Base-by-base conservation (phyloP, 2,888 invertebrate species). In the Melinaea menophilus region DNA sequence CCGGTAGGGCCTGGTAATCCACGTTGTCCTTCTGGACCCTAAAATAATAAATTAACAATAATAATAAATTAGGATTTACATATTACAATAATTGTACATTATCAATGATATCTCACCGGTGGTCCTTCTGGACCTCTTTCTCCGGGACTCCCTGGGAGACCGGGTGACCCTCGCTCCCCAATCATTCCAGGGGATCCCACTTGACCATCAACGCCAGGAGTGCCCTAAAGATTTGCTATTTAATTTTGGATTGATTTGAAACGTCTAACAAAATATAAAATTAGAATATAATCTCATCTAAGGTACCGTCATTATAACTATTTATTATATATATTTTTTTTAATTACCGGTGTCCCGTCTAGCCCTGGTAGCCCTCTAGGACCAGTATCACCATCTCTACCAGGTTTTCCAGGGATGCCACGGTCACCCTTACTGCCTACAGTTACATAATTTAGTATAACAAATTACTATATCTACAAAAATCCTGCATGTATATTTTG, bases 71-170 rank as follows among this genome's bases (percentile, higher is more conserved):
- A 33, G 45, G 3, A 37, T 11, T 57, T 1, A 13, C 37, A 5
- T 41, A 31, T 45, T 47, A 59, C 41, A 55, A 41, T 58, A n/a
- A 22, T 22, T 41, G 57, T 34, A 4, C 51, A 41, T 12, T 31
- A n/a, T 4, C 13, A 9, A 51, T 9, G 4, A 48, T 55, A 37
- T 69, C 68, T 62, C 71, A 93, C 93, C 74, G 78, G 78, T 47
- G 78, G 76, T 66, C 93, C 93, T 66, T 90, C 88, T 3, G 81
- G 78, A 3, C 93, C 93, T 55, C 79, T 79, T 62, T 86, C 82
- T 4, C 92, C 92, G 5, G 75, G 66, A 0, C 76, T 73, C 0
- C 92, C 92, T 7, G 69, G 76, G 2, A 60, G 61, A 2, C 88
- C 88, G 0, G 77, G 75, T 0, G 65, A 64, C 0, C 86, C 86